A percentile compares a stretch with the other conserved stretches of the same genome.
phyloP scores from a whole-genome alignment of 2,797 vertebrate genomes.

The Odontamblyopus lacepedii region DNA sequence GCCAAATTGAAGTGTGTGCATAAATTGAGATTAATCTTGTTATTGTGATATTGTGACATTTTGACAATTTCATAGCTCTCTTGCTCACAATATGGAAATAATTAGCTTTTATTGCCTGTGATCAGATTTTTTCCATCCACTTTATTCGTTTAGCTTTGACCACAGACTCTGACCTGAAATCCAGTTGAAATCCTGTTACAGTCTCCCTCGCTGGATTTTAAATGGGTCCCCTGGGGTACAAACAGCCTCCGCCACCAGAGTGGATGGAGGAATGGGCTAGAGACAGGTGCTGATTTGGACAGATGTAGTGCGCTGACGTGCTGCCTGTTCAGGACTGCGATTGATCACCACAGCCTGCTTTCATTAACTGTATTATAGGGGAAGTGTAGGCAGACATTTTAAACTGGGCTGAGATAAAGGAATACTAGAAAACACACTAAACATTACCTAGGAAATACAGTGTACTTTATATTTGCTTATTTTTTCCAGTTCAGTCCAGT shows the following conservation, averaged over 20 bases:
- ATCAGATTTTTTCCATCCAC: conserved; percentile 59
- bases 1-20: conserved; percentile 11
- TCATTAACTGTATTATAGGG: conserved; percentile 58
- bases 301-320: conserved; percentile 42
- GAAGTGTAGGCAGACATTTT: conserved; percentile 9
- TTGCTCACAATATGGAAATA: conserved; percentile 33
- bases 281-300: conserved; percentile 46
- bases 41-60: conserved; percentile 41
- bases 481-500: not conserved
- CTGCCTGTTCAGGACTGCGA: conserved; percentile 45
- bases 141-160: conserved; percentile 57
- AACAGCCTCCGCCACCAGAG: conserved; percentile 26
- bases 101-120: conserved; percentile 64
- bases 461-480: not conserved
- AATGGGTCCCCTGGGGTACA: conserved; percentile 38
- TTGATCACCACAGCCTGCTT: conserved; percentile 55
- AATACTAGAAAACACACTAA: not conserved
- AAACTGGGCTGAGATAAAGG: conserved; percentile 4
- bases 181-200: conserved; percentile 66
- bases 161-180: conserved; percentile 59
- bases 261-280: conserved; percentile 30
- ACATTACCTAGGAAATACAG: not conserved
- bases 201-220: conserved; percentile 23
- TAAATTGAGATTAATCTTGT: conserved; percentile 45
- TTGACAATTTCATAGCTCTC: conserved; percentile 27